Evolutionary conservation across 1,140 invertebrate genomes (phyloP).

Genomic region (Drosophila ananassae): DNA sequence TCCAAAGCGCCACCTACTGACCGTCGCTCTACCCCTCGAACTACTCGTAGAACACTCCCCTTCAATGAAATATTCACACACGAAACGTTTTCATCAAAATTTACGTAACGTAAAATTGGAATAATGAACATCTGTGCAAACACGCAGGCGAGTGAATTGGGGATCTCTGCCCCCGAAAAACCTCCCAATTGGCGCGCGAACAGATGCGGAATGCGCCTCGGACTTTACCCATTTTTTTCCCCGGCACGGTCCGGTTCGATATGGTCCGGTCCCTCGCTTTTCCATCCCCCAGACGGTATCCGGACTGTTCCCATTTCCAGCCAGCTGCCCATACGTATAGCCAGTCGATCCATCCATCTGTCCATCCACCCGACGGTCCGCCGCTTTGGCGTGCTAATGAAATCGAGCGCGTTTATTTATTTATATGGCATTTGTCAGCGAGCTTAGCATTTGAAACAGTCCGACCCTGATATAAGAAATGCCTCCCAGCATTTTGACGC

Average conservation of each 20-base stretch:
- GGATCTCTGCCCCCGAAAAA: conserved; percentile 50
- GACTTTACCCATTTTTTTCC: conserved; percentile 23
- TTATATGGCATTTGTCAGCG: conserved; percentile 74
- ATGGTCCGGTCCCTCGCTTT: background rate
- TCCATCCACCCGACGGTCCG: conserved; percentile 19
- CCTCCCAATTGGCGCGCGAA: conserved; percentile 53
- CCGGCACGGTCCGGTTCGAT: background rate
- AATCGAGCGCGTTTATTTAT: conserved; percentile 78
- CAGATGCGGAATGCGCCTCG: conserved; percentile 60
- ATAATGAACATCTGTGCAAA: conserved; percentile 83
- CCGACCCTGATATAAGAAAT: conserved; percentile 31
- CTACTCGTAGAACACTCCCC: conserved; percentile 24
- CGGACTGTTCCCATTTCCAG: conserved; percentile 40
- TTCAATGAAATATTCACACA: conserved; percentile 56
- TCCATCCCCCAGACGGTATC: conserved; percentile 35
- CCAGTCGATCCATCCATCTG: conserved; percentile 18
- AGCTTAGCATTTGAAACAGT: conserved; percentile 36
- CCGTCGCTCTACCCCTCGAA: conserved; percentile 4
- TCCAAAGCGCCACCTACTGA: conserved; percentile 49
- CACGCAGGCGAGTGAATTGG: conserved; percentile 47
- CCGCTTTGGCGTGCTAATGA: conserved; percentile 66
- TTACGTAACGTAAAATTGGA: conserved; percentile 68
- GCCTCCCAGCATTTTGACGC: background rate
- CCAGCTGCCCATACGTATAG: conserved; percentile 56
- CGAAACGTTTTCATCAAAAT: conserved; percentile 62